Evolutionary conservation across 2,888 invertebrate species (phyloP), one percentile per base, ranked within the genome.

Genomic region (Protonemura montana): DNA sequence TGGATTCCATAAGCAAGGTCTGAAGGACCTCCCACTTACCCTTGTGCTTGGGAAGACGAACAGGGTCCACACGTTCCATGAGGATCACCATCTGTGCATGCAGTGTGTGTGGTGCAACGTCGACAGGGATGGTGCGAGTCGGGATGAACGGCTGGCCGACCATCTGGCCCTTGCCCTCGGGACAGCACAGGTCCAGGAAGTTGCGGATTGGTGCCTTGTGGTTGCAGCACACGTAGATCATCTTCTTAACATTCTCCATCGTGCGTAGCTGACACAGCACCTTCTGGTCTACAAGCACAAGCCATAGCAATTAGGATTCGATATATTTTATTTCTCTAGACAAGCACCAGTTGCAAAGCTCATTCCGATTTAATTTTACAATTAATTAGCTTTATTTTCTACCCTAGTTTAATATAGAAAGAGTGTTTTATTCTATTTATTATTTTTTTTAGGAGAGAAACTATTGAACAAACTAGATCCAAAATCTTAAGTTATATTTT

Each of bases 191-290:
- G 89, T 94, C 94, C 88, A 91, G 91, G 89, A 93, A 91, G 89
- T 93, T 93, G 86, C 91, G 91, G 87, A 91, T 89, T 0, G 92
- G 92, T 29, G 90, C 89, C 85, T 91, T 91, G 0, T 93, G 93
- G 89, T 94, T 93, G 89, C 94, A 94, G 0, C 94, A 93, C 2
- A 94, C 93, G 90, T 93, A 94, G 35, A 94, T 90, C 25, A 94
- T 89, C 7, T 91, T 90, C 86, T 91, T 90, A 28, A 94, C 91
- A 76, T 89, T 90, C 25, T 90, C 89, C 88, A 92, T 91, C 88
- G 91, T 91, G 7, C 93, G 89, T n/a, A 94, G 89, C 1, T 91
- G 90, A 87, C 90, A 89, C 26, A 92, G 90, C 0, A 92, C 91
- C 87, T 90, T 90, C 81, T 90, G 90, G 88, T 90, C 91, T 91